Base-by-base conservation (phyloP, 2,888 invertebrate genomes). In the Chrysomela aeneicollis region DNA sequence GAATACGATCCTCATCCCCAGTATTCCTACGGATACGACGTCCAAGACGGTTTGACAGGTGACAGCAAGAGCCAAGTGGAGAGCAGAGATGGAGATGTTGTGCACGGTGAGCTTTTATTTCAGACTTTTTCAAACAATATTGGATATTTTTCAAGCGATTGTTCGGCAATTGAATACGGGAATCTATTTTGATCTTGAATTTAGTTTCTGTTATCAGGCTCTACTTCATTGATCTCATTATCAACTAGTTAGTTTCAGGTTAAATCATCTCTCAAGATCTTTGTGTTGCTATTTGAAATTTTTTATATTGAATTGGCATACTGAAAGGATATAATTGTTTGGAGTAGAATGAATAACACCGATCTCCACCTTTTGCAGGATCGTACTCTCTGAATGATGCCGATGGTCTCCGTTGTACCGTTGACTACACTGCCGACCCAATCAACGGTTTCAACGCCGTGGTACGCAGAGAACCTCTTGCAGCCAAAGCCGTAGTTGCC, bases 401-500 rank as follows among this genome's bases (percentile, higher is more conserved):
- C 17, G 89, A 88, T 76, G 89, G 89, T 73, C 87, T 86, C 64
- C 86, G 86, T 78, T 86, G 89, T 70, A 88, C 86, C 21, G 89
- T 89, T 0, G 88, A 89, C 69, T 88, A 88, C 74, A 79, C 83
- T 49, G 86, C 86, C 6, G 85, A 85, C 74, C 83, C 85, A 67
- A 73, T 85, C 59, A 82, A 84, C 66, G 87, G 87, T 3, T 87
- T 86, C 82, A 86, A 86, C 79, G 86, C 86, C 53, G 84, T 87
- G 46, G 86, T 86, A 8, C 84, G 84, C 73, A 86, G 85, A 68
- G 85, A 85, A 69, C 83, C 86, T 10, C 68, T 74, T 0, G 69
- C 65, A 9, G 68, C 69, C 21, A 70, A 71, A 57, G 69, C 74
- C 21, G 67, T 72, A 12, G 73, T 72, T 21, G 74, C 72, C 47